Base-by-base conservation (phyloP, 1,140 invertebrate genomes). In the Andrena cerasifolii region DNA sequence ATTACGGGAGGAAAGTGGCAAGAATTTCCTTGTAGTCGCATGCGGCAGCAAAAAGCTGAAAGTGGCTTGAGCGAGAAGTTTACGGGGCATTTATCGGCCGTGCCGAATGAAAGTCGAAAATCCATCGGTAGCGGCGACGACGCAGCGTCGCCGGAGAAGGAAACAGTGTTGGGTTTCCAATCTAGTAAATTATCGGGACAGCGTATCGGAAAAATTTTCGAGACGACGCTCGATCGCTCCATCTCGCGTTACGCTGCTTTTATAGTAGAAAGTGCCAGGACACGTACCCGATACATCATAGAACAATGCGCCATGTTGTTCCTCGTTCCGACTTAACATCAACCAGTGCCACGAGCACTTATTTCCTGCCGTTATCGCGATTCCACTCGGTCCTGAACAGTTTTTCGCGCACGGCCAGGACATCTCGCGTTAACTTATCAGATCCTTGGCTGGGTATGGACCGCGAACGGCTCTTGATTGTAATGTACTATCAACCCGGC, bases 201-300 rank as follows among this genome's bases (percentile, higher is more conserved):
- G 10, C 24, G 24, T 14, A 66, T 65, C 49, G 61, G 40, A 26
- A 54, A 53, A n/a, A 8, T 51, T 59, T 72, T 51, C n/a, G 31
- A 61, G 24, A 65, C n/a, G 47, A 66, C 28, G 47, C 21, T 1
- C 40, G 71, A 66, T 74, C 71, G 71, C 24, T 66, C 49, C 49
- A 54, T 54, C 61, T 74, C 59, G 18, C 24, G 61, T 74, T 43
- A 66, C 71, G 61, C 33, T 74, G 71, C 71, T 74, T 74, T 74
- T 66, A 74, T 74, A 74, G 61, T 74, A 74, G 71, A 74, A 74
- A 74, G 71, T 74, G 14, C 14, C 47, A 54, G 10, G 14, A 66
- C 61, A 43, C 24, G 61, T 54, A 43, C 71, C 10, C 61, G 61
- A 74, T 74, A 74, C 71, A 74, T 54, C 71, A 74, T 74, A 54